Evolutionary conservation across 37 sponge, comb jelly and placozoan species (phyloP), one percentile per base, ranked within the genome.

Genomic region (Diacarnus erythraeanus): DNA sequence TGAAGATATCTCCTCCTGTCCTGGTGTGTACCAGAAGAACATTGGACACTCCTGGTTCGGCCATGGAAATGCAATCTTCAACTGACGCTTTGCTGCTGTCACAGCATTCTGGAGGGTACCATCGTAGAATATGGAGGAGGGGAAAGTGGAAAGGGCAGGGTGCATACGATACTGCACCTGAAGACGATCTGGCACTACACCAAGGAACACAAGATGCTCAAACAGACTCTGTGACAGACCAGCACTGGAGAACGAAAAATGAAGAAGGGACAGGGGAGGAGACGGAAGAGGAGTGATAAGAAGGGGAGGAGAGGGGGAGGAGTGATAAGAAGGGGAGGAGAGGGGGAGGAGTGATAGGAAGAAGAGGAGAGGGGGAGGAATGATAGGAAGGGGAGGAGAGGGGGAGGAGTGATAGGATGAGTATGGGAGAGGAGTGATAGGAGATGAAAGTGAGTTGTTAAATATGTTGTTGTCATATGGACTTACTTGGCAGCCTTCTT

Each of bases 141-240:
- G 94, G 75, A 97, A 97, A 75, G 84, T 83, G 30, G 88, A 83
- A 74, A 97, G 91, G 10, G 90, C 77, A 25, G 98, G 98, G 71
- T 94, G 98, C 98, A 97, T 97, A 29, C 98, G 85, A 67, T 97
- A 97, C 85, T 97, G 98, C 42, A 95, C 94, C 74, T 85, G 77
- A 42, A 96, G 90, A 0, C 92, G 22, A 27, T 86, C 89, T 9
- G 98, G 95, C 27, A 83, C 87, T 57, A 95, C 87, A 3, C 93
- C 93, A 0, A 95, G 84, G 10, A 79, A 56, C 25, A 97, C 93
- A 42, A 97, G 89, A 1, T 95, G 88, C 74, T 94, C 98, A 76
- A 97, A 97, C 71, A 97, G 84, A n/a, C 94, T 95, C 84, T 95
- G 95, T 63, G 93, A 91, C 22, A 95, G 80, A 6, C 98, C 95